Conservation (phyloP, 1,140 invertebrate genomes). For the Habropoda laboriosa region DNA sequence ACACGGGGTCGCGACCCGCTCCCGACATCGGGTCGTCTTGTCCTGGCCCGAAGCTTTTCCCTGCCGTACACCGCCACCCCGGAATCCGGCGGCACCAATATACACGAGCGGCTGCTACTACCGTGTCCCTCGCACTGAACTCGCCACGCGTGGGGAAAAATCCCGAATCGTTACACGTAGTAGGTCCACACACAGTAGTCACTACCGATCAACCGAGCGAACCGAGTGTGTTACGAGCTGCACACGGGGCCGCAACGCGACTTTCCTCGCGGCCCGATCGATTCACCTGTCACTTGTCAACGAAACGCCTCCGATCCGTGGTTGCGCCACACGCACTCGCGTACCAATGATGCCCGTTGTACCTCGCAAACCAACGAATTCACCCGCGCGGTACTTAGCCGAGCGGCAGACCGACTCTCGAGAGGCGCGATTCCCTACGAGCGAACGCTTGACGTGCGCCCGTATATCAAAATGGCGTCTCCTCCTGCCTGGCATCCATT, state of each 20-base stretch:
- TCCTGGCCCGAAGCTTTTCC: conserved; percentile 61
- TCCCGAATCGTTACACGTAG: conserved; percentile 39
- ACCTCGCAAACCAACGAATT: conserved; percentile 47
- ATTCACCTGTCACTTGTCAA: conserved; percentile 78
- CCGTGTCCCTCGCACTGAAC: conserved; percentile 35
- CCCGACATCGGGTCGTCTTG: conserved; percentile 68
- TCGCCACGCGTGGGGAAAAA: conserved; percentile 58
- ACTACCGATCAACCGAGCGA: conserved; percentile 43
- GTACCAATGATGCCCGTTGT: conserved; percentile 41
- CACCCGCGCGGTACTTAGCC: conserved; percentile 50
- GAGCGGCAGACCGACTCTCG: conserved; percentile 61
- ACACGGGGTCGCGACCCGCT: conserved; percentile 68
- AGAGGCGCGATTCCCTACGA: conserved; percentile 63
- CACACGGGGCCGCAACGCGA: conserved; percentile 54
- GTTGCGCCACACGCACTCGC: conserved; percentile 62
- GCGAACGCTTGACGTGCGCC: conserved; percentile 74
- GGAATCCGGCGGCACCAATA: conserved; percentile 32
- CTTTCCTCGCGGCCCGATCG: conserved; percentile 65
- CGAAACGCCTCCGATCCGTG: conserved; percentile 63
- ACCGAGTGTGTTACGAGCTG: conserved; percentile 46
- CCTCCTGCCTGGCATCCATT: conserved; percentile 75
- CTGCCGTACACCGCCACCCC: conserved; percentile 52
- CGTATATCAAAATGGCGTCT: conserved; percentile 81
- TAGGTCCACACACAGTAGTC: conserved; percentile 50
- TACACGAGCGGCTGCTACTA: conserved; percentile 30